Evolutionary conservation across 2,113 vertebrate genomes (phyloP), one percentile per base, ranked within the genome.

Genomic region (Chaenocephalus aceratus): DNA sequence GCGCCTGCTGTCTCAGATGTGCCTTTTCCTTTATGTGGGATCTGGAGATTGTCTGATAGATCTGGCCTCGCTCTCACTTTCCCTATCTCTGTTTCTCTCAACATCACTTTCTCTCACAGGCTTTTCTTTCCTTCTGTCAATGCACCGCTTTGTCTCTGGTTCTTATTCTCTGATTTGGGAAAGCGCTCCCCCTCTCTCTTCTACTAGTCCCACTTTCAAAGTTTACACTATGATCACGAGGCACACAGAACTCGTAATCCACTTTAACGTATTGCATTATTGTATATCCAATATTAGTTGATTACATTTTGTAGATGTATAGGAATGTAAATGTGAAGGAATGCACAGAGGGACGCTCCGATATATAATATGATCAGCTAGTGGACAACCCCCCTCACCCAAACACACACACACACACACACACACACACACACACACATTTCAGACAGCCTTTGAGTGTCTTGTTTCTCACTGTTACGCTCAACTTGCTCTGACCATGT

Each of bases 21-120:
- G 80, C 79, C 69, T 87, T 34, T 64, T 44, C 80, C 81, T 92
- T 90, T 75, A 88, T 90, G 75, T 80, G 68, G 66, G 86, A 90
- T 92, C 80, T 89, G 72, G 80, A 92, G 87, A 91, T 89, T 65
- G 81, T 74, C 83, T 86, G 86, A 91, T 85, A 85, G 87, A 89
- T 89, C 77, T 49, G 85, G 85, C 73, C 78, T 74, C 18, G 1
- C 75, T 69, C 80, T 85, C 68, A 44, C 75, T 70, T n/a, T 86
- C 71, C 36, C 44, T 63, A 51, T 82, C 58, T 77, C 67, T 64
- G 8, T 65, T 44, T 75, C 52, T 72, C 72, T 68, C 21, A 21
- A 54, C 36, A 51, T 82, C 44, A 75, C 76, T 82, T 85, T 59
- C 61, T 64, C 78, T 83, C 23, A 14, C 57, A 71, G 64, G 62